Base-by-base conservation (phyloP, 2,888 invertebrate species). In the Chymomyza procnemis region DNA sequence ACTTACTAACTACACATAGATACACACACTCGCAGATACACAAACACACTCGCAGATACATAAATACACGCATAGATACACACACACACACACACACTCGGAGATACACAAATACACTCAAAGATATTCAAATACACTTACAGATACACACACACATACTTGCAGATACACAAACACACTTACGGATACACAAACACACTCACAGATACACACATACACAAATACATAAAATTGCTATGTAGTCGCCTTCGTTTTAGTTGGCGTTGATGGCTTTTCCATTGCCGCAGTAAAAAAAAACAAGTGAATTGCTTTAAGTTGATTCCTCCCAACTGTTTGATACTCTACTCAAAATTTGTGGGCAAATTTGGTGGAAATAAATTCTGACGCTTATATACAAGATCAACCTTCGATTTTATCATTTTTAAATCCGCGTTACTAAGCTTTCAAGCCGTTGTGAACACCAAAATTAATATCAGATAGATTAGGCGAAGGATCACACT, bases 191-290 rank as follows among this genome's bases (percentile, higher is more conserved):
- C 26, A n/a, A 18, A 50, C 54, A 26, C 55, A 52, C 26, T 50
- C 64, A 66, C 41, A 54, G 57, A 69, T 47, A 54, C 64, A 55
- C 21, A 58, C 63, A 64, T 19, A 41, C 52, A 34, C 61, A 21
- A 5, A 55, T 26, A 55, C 47, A n/a, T n/a, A n/a, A n/a, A n/a
- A n/a, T n/a, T n/a, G n/a, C n/a, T n/a, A 8, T 26, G 22, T 19
- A 16, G 55, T 59, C 70, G 70, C 73, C 73, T 69, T 75, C 73
- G 64, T 63, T 73, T 70, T 71, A 66, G 73, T 52, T 48, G 46
- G 67, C 60, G 66, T 74, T 71, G 74, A 71, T 76, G 76, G 61
- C 66, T 74, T 76, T 68, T 72, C 64, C 76, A 56, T 56, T 58
- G 41, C 12, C 58, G 18, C 41, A 41, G 19, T 30, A 34, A 9